Conservation (phyloP, 1,140 invertebrate species). For the Conus betulinus region DNA sequence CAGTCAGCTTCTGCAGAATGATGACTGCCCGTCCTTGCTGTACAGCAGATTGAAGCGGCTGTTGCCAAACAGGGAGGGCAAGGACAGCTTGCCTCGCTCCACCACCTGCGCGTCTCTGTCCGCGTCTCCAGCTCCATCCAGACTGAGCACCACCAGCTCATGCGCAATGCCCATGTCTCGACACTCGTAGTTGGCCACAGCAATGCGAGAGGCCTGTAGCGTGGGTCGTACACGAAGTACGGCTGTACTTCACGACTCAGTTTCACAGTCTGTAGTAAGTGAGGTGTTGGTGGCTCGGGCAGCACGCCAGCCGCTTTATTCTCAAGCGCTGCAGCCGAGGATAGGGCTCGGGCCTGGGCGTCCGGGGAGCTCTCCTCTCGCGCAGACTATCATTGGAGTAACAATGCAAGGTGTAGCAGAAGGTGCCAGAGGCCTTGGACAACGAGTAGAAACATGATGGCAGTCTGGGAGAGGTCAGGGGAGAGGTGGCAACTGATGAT, state of each 20-base stretch:
- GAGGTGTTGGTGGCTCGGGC: not conserved
- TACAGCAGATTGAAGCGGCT: conserved; percentile 49
- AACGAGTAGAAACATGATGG: conserved; percentile 43
- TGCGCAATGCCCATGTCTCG: conserved; percentile 33
- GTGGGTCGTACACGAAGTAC: conserved; percentile 52
- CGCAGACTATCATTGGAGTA: conserved; percentile 41
- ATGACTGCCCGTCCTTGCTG: conserved; percentile 48
- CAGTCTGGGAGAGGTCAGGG: conserved; percentile 39
- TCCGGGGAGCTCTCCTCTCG: not conserved
- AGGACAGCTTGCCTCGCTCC: conserved; percentile 42
- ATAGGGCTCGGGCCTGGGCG: not conserved
- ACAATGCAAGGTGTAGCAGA: conserved; percentile 49
- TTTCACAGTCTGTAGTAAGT: conserved; percentile 13
- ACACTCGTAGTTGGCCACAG: conserved; percentile 50
- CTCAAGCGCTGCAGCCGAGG: not conserved
- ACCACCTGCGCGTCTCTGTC: conserved; percentile 15
- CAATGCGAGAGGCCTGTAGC: conserved; percentile 49
- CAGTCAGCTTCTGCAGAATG: conserved; percentile 54
- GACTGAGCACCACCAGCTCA: conserved; percentile 44
- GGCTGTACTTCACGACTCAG: conserved; percentile 54
- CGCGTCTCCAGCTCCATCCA: conserved; percentile 4
- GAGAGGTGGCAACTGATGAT: conserved; percentile 46
- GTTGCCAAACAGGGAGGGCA: conserved; percentile 49
- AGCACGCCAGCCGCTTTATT: not conserved
- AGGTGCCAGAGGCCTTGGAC: conserved; percentile 6